These are phyloP conservation scores for Neomonachus schauinslandi DNA, from an alignment of 2,113 vertebrate genomes.

Conservation along the genomic window DNA sequence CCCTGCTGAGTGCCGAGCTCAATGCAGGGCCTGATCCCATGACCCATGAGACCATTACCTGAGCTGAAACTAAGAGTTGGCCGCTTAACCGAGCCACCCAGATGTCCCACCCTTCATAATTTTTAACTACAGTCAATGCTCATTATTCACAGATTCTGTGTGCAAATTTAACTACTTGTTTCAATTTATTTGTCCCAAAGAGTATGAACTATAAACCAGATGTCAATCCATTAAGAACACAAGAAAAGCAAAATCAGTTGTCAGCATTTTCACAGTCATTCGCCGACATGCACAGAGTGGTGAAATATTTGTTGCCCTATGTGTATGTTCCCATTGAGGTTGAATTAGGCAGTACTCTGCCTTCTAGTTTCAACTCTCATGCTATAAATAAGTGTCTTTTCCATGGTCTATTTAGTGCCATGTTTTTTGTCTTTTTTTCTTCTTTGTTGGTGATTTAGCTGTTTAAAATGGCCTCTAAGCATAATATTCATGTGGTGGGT, in stretches of 20 bases:
- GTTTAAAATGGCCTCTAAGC: neutral
- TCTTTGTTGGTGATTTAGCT: neutral
- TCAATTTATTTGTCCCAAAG: neutral
- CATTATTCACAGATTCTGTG: neutral
- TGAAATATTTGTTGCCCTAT: neutral
- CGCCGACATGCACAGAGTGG: neutral
- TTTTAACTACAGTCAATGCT: neutral
- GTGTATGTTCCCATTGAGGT: neutral
- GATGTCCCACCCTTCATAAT: neutral
- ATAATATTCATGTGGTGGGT: neutral
- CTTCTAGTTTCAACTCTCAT: neutral
- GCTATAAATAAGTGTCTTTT: neutral
- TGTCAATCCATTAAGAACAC: neutral
- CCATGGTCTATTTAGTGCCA: neutral
- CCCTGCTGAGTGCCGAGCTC: neutral
- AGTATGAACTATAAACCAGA: neutral
- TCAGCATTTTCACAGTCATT: neutral
- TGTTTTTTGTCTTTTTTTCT: neutral
- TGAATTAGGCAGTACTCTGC: neutral
- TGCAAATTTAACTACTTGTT: neutral
- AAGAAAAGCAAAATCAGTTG: neutral
- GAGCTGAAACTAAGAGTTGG: neutral
- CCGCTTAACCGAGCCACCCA: neutral
- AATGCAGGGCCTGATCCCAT: neutral
- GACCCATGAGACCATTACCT: neutral